Percentiles rank a stretch among this genome's conserved stretches.
Evolutionary conservation across 2,888 invertebrate genomes (phyloP).

Genomic region (Andrena hattorfiana): DNA sequence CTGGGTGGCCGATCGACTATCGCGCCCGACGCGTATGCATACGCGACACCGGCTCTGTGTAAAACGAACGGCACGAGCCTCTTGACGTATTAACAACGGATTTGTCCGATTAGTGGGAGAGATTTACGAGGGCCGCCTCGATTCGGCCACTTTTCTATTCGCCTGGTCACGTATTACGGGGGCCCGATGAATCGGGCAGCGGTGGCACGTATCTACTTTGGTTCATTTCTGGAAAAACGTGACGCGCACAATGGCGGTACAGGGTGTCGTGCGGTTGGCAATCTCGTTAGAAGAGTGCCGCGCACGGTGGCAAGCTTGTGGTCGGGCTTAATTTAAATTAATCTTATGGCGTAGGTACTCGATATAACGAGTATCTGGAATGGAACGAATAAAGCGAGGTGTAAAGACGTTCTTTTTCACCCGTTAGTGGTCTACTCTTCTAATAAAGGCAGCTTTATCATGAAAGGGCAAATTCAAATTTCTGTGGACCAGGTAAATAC

Average conservation of each 20-base stretch:
- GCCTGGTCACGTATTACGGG: constrained; percentile 70
- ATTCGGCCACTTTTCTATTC: constrained; percentile 66
- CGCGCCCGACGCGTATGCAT: constrained; percentile 9
- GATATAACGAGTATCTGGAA: too few relatives aligned
- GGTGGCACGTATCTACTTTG: constrained; percentile 62
- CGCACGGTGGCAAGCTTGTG: constrained; percentile 11
- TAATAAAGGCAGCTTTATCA: not conserved
- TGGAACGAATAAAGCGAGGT: too few relatives aligned
- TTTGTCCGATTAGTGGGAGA: constrained; percentile 73
- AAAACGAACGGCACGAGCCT: constrained; percentile 63
- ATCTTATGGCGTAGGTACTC: not conserved
- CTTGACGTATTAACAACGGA: constrained; percentile 75
- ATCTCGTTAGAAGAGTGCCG: constrained; percentile 22
- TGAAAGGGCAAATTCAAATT: not conserved
- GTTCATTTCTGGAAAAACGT: constrained; percentile 60
- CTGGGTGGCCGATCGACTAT: constrained; percentile 33
- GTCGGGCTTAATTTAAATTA: not conserved
- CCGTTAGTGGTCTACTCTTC: too few relatives aligned
- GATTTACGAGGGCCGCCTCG: constrained; percentile 72
- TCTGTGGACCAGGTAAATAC: not conserved
- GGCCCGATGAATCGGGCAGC: constrained; percentile 49
- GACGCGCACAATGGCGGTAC: constrained; percentile 46
- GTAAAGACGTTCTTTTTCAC: too few relatives aligned
- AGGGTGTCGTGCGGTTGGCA: constrained; percentile 41
- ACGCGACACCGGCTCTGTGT: constrained; percentile 13